These are phyloP conservation scores for Latrodectus hesperus DNA, from an alignment of 2,888 invertebrate genomes.

Conservation along the genomic window DNA sequence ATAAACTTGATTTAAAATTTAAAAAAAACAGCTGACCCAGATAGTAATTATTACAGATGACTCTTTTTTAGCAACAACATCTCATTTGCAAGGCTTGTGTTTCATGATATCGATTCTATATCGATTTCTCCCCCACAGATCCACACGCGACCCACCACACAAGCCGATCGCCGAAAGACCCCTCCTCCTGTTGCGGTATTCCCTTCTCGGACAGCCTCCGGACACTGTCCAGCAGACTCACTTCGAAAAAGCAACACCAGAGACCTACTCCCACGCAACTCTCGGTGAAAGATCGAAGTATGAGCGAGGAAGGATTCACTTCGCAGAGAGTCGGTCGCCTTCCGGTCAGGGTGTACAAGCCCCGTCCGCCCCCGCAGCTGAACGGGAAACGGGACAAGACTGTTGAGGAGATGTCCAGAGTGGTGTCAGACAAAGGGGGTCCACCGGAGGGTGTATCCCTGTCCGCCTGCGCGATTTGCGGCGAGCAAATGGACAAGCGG, in stretches of 20 bases:
- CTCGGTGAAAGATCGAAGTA: background rate
- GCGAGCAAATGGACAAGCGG: slow-evolving; percentile 42
- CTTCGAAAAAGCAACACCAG: background rate
- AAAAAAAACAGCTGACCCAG: too few relatives aligned
- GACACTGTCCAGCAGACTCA: background rate
- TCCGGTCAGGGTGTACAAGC: slow-evolving; percentile 41
- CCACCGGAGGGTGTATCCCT: background rate
- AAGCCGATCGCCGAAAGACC: background rate
- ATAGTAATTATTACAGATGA: too few relatives aligned
- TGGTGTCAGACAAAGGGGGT: slow-evolving; percentile 37
- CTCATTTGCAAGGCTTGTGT: too few relatives aligned
- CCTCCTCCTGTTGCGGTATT: slow-evolving; percentile 21
- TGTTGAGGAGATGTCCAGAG: slow-evolving; percentile 19
- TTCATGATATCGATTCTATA: background rate
- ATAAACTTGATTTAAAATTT: too few relatives aligned
- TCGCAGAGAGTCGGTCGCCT: slow-evolving; percentile 4
- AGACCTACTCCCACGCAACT: background rate
- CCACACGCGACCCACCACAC: slow-evolving; percentile 2
- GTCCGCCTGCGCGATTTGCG: slow-evolving; percentile 33
- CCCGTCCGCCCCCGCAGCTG: background rate
- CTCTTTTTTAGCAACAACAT: too few relatives aligned
- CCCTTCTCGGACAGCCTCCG: slow-evolving; percentile 15
- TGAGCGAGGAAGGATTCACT: background rate
- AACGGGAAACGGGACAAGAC: background rate
- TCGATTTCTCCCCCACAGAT: background rate